Percentiles rank a stretch among this genome's conserved stretches.
These are phyloP conservation scores for Drosophila albomicans DNA, from an alignment of 1,140 invertebrate species.

Conservation along the genomic window DNA sequence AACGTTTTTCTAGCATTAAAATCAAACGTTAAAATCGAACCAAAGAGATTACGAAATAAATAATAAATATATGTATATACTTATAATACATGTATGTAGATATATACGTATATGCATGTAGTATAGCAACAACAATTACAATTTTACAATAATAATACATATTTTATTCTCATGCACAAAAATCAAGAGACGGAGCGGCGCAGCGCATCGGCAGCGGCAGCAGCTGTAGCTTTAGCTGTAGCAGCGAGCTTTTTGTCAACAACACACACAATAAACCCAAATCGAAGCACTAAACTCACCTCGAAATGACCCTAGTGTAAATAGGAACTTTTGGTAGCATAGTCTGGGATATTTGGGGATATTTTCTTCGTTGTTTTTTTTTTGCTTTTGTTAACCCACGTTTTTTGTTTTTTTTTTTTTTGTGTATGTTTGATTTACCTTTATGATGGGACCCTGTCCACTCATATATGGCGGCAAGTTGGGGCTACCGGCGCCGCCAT, in stretches of 20 bases:
- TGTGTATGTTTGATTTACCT: slow-evolving; percentile 88
- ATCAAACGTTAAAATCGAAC: slow-evolving; percentile 13
- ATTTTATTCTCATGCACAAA: slow-evolving; percentile 71
- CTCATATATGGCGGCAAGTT: slow-evolving; percentile 87
- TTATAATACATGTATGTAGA: slow-evolving; percentile 24
- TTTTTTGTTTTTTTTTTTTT: slow-evolving; percentile 21
- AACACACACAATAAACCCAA: slow-evolving; percentile 75
- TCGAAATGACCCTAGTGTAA: slow-evolving; percentile 28
- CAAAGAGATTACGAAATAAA: slow-evolving; percentile 17
- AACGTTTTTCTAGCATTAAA: slow-evolving; percentile 26
- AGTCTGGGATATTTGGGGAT: slow-evolving; percentile 6
- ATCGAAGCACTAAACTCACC: slow-evolving; percentile 63
- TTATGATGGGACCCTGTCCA: slow-evolving; percentile 95
- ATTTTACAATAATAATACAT: slow-evolving; percentile 34
- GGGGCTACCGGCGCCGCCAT: slow-evolving; percentile 86
- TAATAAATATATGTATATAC: slow-evolving; percentile 23
- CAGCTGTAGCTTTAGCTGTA: slow-evolving; percentile 33
- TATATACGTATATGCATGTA: slow-evolving; percentile 66
- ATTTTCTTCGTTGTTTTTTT: background rate
- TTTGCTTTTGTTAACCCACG: slow-evolving; percentile 47
- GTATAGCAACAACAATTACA: slow-evolving; percentile 43
- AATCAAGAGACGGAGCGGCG: slow-evolving; percentile 54
- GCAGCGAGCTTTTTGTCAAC: slow-evolving; percentile 74
- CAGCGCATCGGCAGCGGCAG: slow-evolving; percentile 53
- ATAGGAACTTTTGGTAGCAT: background rate